Percentiles rank a stretch among this genome's conserved stretches.
phyloP scores from a whole-genome alignment of 2,797 vertebrate genomes.

The Acanthopagrus latus region DNA sequence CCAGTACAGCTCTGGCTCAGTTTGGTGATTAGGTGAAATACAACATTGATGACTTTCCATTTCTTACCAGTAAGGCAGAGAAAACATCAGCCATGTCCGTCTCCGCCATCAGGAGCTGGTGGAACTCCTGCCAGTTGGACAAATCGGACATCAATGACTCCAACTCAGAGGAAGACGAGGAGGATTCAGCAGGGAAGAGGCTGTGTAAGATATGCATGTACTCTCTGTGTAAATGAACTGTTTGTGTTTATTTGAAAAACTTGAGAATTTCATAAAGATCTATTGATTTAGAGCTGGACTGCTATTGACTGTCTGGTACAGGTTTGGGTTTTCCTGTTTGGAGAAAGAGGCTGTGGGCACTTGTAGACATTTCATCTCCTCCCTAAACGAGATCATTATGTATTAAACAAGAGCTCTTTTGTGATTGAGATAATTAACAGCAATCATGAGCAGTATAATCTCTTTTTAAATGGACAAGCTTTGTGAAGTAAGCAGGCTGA shows the following conservation, averaged over 20 bases:
- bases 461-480: slow-evolving; percentile 11
- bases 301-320: background rate
- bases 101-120: slow-evolving; percentile 66
- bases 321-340: background rate
- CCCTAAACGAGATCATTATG: slow-evolving; percentile 25
- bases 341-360: background rate
- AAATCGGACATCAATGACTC: slow-evolving; percentile 56
- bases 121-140: slow-evolving; percentile 52
- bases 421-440: slow-evolving; percentile 26
- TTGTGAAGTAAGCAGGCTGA: background rate
- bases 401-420: slow-evolving; percentile 50
- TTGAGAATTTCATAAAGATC: background rate
- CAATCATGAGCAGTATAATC: slow-evolving; percentile 29
- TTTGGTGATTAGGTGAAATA: background rate
- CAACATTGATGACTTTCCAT: slow-evolving; percentile 1
- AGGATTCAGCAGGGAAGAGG: slow-evolving; percentile 39
- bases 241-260: background rate
- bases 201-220: slow-evolving; percentile 68
- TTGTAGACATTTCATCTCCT: background rate
- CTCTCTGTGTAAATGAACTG: background rate
- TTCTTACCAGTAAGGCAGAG: slow-evolving; percentile 52
- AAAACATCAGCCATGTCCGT: slow-evolving; percentile 23
- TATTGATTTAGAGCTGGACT: background rate
- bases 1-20: background rate
- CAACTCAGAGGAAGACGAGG: slow-evolving; percentile 53